A percentile compares a stretch with the other conserved stretches of the same genome.
Evolutionary conservation across 2,113 vertebrate genomes (phyloP).

Genomic region (Neodontobutis hainanensis): DNA sequence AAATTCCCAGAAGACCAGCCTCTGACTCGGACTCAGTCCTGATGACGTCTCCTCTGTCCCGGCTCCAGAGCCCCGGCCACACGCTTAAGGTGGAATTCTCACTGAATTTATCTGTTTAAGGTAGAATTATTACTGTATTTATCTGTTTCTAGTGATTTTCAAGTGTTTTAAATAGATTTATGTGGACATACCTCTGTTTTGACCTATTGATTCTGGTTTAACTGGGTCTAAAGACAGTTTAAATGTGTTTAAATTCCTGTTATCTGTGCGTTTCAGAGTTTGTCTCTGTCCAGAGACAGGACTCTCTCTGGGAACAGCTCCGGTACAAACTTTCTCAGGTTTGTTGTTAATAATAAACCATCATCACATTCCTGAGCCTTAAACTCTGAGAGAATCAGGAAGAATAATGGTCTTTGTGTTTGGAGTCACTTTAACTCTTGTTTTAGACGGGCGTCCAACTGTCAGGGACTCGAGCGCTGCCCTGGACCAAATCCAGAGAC

Average conservation of each 20-base stretch:
- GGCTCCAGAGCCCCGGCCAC: conserved; percentile 41
- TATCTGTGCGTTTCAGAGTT: not conserved
- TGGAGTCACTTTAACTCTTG: not conserved
- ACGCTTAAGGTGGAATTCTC: conserved; percentile 35
- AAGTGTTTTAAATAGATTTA: too few relatives aligned
- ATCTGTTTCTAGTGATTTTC: too few relatives aligned
- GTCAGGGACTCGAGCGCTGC: not conserved
- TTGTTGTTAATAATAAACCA: not conserved
- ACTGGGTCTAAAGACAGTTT: too few relatives aligned
- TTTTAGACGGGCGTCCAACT: not conserved
- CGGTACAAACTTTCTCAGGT: not conserved
- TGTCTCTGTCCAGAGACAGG: not conserved
- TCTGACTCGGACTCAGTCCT: conserved; percentile 31
- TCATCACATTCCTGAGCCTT: not conserved
- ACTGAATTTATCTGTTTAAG: not conserved
- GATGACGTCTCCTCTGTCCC: conserved; percentile 67
- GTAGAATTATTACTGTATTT: not conserved
- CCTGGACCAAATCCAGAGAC: not conserved
- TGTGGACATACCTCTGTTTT: too few relatives aligned
- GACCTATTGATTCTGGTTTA: too few relatives aligned
- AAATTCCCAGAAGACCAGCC: conserved; percentile 63
- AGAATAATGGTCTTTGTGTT: not conserved
- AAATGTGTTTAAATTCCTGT: too few relatives aligned
- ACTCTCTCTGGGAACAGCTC: not conserved
- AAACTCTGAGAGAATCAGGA: too few relatives aligned